Conservation (phyloP, 2,797 vertebrate genomes). For the Crocodylus rhombifer region DNA sequence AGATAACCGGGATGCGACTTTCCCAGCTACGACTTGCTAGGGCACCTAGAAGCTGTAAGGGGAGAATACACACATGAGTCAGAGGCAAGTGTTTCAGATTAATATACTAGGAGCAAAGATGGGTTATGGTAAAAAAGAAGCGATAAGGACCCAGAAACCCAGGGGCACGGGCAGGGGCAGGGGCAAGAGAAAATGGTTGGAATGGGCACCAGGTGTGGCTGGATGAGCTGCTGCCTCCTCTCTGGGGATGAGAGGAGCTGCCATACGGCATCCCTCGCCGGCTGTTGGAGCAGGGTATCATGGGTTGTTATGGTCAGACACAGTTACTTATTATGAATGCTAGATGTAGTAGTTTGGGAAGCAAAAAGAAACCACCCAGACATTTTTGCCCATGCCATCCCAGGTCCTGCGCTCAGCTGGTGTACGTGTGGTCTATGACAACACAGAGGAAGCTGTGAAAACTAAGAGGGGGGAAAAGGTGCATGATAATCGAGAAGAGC, state of each 20-base stretch:
- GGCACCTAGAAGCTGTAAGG: background rate
- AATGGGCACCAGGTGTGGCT: background rate
- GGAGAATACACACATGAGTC: background rate
- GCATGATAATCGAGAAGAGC: background rate
- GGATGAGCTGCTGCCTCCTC: too few relatives aligned
- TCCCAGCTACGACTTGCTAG: too few relatives aligned
- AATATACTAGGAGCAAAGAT: background rate
- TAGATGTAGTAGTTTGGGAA: background rate
- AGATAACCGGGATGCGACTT: too few relatives aligned
- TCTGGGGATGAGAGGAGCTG: too few relatives aligned
- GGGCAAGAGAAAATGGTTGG: background rate
- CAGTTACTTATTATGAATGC: background rate
- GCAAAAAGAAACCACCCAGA: accelerated
- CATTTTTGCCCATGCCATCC: accelerated
- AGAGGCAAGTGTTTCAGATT: accelerated
- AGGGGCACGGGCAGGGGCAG: too few relatives aligned
- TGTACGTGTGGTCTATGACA: background rate
- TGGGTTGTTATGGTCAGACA: background rate
- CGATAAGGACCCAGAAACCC: background rate
- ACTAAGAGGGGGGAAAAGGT: background rate
- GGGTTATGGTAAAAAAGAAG: background rate
- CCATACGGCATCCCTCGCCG: background rate
- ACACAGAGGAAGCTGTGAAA: background rate
- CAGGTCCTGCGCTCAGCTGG: accelerated
- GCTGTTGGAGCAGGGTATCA: background rate